A percentile compares a stretch with the other conserved stretches of the same genome.
phyloP scores from a whole-genome alignment of 1,140 invertebrate genomes.

The Sarcophaga bullata region DNA sequence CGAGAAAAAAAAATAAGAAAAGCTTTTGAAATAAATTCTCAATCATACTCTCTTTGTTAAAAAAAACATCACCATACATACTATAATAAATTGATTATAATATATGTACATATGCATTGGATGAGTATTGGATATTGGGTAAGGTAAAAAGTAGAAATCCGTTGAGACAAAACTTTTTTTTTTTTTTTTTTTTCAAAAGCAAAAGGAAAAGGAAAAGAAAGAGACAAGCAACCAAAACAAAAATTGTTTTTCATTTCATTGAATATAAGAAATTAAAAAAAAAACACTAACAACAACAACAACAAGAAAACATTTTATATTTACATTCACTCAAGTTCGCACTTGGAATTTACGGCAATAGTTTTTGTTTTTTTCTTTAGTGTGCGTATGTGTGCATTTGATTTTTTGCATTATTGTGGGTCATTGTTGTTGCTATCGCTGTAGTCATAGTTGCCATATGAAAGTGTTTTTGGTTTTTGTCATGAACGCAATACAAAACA shows the following conservation, averaged over 20 bases:
- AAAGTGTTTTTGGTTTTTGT: neutral
- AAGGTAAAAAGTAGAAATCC: too few species aligned
- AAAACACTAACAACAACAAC: neutral
- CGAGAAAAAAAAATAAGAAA: too few species aligned
- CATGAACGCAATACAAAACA: neutral
- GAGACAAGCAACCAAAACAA: too few species aligned
- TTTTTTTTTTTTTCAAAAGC: neutral
- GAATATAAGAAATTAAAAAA: conserved; percentile 30
- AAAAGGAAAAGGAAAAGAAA: conserved; percentile 36
- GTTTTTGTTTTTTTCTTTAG: neutral
- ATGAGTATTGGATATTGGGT: too few species aligned
- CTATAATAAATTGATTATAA: too few species aligned
- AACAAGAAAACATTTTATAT: neutral
- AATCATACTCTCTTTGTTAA: too few species aligned
- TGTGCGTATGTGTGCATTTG: conserved; percentile 6
- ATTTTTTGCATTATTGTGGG: conserved; percentile 19
- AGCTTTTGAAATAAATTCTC: too few species aligned
- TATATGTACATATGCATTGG: too few species aligned
- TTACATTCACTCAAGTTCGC: conserved; percentile 43
- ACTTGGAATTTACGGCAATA: conserved; percentile 21
- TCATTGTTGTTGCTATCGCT: neutral
- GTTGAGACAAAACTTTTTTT: neutral
- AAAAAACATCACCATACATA: too few species aligned
- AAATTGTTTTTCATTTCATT: conserved; percentile 33
- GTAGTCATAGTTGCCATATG: neutral